These are phyloP conservation scores for Meliscaeva auricollis DNA, from an alignment of 2,888 invertebrate species.

Conservation along the genomic window DNA sequence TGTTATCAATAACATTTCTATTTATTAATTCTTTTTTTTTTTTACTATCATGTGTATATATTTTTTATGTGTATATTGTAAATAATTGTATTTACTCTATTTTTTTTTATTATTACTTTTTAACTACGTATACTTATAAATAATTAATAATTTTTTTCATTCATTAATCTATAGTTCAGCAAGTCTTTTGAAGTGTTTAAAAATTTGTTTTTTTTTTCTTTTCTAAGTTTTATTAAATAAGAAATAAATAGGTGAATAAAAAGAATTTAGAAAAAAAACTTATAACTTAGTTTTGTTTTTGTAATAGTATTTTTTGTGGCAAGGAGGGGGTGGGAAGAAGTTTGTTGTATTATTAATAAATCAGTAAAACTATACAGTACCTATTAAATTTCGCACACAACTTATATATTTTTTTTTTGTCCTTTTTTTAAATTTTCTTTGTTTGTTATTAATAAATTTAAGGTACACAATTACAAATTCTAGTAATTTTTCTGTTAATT, in stretches of 20 bases:
- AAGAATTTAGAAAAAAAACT: slow-evolving; percentile 7
- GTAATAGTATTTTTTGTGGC: slow-evolving; percentile 27
- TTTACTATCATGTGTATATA: slow-evolving; percentile 52
- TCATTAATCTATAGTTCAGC: slow-evolving; percentile 74
- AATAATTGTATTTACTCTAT: slow-evolving; percentile 73
- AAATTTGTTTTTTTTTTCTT: slow-evolving; percentile 36
- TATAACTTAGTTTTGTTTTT: slow-evolving; percentile 7
- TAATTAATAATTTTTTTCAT: slow-evolving; percentile 61
- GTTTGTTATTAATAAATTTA: slow-evolving; percentile 32
- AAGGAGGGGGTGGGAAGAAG: slow-evolving; percentile 61
- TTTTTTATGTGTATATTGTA: slow-evolving; percentile 59
- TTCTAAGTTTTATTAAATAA: slow-evolving; percentile 30
- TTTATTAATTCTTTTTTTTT: slow-evolving; percentile 43
- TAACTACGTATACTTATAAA: slow-evolving; percentile 51
- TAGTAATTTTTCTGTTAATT: slow-evolving; percentile 14
- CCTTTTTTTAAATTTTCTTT: not conserved
- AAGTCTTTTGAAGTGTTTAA: slow-evolving; percentile 74
- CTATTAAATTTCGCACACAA: slow-evolving; percentile 14
- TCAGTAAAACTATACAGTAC: slow-evolving; percentile 19
- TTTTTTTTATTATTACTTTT: slow-evolving; percentile 40
- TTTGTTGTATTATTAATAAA: slow-evolving; percentile 5
- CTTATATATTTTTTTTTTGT: too few species aligned
- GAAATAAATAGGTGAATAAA: slow-evolving; percentile 16
- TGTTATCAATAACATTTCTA: slow-evolving; percentile 28
- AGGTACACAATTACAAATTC: slow-evolving; percentile 64